Base-by-base conservation (phyloP, 1,140 invertebrate species). In the Agrypnia vestita region DNA sequence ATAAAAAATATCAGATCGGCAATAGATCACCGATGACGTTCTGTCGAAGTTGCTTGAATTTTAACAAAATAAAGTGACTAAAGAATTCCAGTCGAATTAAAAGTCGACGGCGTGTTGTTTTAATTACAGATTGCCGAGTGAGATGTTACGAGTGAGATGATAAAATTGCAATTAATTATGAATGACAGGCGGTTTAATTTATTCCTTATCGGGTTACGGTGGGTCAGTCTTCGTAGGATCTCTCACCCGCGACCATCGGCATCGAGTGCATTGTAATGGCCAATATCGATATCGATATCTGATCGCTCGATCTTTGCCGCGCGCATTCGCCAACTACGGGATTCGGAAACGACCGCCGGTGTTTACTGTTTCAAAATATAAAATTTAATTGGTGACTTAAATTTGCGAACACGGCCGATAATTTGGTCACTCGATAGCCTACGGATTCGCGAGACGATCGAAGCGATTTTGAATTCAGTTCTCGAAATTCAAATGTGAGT, bases 131-230 rank as follows among this genome's bases (percentile, higher is more conserved):
- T 71, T 43, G 67, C 21, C 53, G 77, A 72, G 53, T 61, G 55
- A 77, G 62, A 78, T 74, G 78, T 82, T 74, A 79, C 35, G 56
- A 35, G 25, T 35, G 25, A 35, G 25, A 44, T 82, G 75, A 79
- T 79, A 64, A 82, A 82, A 82, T 76, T 79, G 71, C 77, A 79
- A 82, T 82, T 79, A 72, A 82, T 82, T 72, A 64, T 71, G 78
- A 82, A 82, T 77, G 81, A 82, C 81, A 82, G 64, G 62, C 73
- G 77, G 44, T 62, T 82, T 76, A 76, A 79, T 79, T 79, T 82
- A 82, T 79, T 43, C 49, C 67, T 76, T 59, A 71, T 76, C 81
- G 56, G 67, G 74, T 61, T 69, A 82, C 25, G 25, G 43, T 35
- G 73, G 77, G 77, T 78, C 77, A 79, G 77, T 77, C 55, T 67